Percentiles rank a stretch among this genome's conserved stretches.
phyloP scores from a whole-genome alignment of 2,888 invertebrate species.

The Nephrotoma guestfalica region DNA sequence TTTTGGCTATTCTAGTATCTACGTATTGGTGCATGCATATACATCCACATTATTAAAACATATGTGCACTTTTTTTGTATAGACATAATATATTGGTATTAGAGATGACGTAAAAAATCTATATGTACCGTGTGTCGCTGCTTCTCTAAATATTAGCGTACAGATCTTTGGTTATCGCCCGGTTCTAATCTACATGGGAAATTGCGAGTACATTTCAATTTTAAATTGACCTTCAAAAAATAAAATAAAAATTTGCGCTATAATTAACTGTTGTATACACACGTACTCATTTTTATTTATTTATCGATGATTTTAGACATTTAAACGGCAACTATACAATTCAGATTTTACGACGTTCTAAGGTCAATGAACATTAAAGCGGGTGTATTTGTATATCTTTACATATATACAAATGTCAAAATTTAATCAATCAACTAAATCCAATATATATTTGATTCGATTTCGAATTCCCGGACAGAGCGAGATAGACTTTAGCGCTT shows the following conservation, averaged over 20 bases:
- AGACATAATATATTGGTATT: neutral
- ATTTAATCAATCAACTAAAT: neutral
- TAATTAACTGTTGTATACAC: neutral
- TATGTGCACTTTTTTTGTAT: neutral
- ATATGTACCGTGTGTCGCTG: neutral
- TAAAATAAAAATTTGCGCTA: neutral
- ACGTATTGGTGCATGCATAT: neutral
- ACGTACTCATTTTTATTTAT: neutral
- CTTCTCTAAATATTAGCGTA: neutral
- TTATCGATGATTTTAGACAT: neutral
- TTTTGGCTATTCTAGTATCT: neutral
- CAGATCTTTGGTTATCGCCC: neutral
- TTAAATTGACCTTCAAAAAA: neutral
- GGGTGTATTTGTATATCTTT: neutral
- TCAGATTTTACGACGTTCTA: neutral
- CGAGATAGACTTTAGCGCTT: neutral
- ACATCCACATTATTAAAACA: neutral
- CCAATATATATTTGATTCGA: neutral
- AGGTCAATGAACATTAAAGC: neutral
- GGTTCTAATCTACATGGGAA: neutral
- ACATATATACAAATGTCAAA: neutral
- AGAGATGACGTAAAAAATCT: neutral
- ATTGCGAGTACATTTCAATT: neutral
- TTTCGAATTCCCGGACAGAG: neutral
- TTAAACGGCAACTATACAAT: neutral